Conservation (phyloP, 2,113 vertebrate genomes). For the Burhinus oedicnemus region DNA sequence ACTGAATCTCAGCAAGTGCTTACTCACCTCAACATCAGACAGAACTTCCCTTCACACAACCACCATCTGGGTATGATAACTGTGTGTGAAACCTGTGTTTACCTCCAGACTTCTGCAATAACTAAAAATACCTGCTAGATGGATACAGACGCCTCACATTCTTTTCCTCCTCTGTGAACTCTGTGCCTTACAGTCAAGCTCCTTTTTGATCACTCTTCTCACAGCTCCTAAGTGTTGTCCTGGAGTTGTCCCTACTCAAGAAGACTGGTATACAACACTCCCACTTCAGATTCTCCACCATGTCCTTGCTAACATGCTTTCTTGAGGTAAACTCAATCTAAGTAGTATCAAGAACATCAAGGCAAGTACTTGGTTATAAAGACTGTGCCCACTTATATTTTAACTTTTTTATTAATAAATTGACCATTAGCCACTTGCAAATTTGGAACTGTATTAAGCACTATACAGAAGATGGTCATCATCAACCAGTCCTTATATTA, state of each 20-base stretch:
- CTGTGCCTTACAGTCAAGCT: background rate
- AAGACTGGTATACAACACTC: background rate
- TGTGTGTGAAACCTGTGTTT: background rate
- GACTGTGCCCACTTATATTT: background rate
- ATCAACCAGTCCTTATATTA: background rate
- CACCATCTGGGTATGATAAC: background rate
- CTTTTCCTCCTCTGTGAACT: background rate
- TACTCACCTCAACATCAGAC: background rate
- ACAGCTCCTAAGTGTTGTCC: background rate
- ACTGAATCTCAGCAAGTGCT: background rate
- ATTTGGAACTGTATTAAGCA: background rate
- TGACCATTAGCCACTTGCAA: background rate
- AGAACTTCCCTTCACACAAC: background rate
- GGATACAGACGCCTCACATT: background rate
- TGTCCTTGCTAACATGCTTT: background rate
- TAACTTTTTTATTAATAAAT: background rate
- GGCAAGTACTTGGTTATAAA: background rate
- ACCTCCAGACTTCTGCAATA: background rate
- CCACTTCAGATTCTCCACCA: background rate
- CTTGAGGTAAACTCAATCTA: background rate
- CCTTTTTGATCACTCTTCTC: background rate
- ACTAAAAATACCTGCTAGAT: background rate
- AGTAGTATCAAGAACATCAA: background rate
- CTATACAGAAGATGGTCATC: background rate
- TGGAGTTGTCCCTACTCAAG: background rate